Percentiles rank a stretch among this genome's conserved stretches.
These are phyloP conservation scores for Papilio aristodemus DNA, from an alignment of 1,140 invertebrate genomes.

Conservation along the genomic window DNA sequence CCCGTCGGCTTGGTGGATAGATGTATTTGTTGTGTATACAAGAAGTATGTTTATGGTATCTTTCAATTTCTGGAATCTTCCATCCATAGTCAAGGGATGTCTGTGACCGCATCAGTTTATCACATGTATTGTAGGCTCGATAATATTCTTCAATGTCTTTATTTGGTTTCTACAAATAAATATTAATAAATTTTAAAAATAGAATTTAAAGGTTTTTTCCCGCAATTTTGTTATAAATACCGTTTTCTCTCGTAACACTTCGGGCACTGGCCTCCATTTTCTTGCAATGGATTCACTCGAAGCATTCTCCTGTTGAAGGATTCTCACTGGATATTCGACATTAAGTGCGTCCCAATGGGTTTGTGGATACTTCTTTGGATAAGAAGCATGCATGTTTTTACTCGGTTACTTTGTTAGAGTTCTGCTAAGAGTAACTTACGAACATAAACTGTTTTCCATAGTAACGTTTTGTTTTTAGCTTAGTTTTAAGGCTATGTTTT, in stretches of 20 bases:
- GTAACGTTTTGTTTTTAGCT: constrained; percentile 5
- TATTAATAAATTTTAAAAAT: background rate
- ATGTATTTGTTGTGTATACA: constrained; percentile 57
- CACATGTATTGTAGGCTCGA: constrained; percentile 53
- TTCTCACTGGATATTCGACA: constrained; percentile 58
- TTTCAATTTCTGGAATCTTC: constrained; percentile 53
- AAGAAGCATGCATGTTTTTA: constrained; percentile 56
- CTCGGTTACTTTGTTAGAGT: background rate
- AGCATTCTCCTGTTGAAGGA: constrained; percentile 42
- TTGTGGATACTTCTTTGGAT: constrained; percentile 52
- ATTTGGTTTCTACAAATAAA: constrained; percentile 44
- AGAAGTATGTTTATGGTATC: constrained; percentile 61
- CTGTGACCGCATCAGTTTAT: constrained; percentile 52
- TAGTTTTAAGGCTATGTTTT: background rate
- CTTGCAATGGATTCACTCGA: constrained; percentile 59
- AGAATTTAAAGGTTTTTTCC: too few relatives aligned
- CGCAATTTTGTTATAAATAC: constrained; percentile 38
- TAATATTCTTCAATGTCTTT: constrained; percentile 49
- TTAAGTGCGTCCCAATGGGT: constrained; percentile 59
- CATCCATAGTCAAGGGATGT: constrained; percentile 49
- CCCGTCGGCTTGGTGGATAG: constrained; percentile 55
- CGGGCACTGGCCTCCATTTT: constrained; percentile 48
- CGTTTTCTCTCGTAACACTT: constrained; percentile 44
- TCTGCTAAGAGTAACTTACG: background rate
- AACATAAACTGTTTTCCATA: background rate